Evolutionary conservation across 2,113 vertebrate genomes (phyloP), one percentile per base, ranked within the genome.

Genomic region (Malurus cyaneus): DNA sequence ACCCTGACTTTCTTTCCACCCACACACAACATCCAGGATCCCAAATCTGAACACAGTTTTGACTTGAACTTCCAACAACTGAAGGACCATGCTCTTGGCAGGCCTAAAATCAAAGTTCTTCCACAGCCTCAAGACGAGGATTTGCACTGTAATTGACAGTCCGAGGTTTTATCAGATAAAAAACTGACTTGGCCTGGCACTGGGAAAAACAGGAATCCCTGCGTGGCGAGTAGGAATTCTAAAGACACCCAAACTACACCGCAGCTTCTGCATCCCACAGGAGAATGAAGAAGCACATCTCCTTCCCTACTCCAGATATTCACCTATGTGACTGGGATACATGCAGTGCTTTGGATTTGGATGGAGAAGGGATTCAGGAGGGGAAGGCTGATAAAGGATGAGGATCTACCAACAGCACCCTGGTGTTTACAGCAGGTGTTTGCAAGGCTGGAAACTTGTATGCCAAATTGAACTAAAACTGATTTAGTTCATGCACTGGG

Each of bases 221-320:
- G 6, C 3, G 1, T 2, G 18, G 14, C 0, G 0, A 76, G 39
- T 2, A 26, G 18, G n/a, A 77, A 76, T 71, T 61, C 52, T 61
- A 52, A 93, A 86, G 32, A 49, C 25, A 21, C 29, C 31, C 66
- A 66, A 86, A 15, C 32, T 61, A 32, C 41, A 21, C 18, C 28
- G 34, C 54, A 81, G 21, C 25, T 78, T 86, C 54, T 24, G 14
- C 18, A 9, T 83, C 11, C 36, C 57, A 25, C 6, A 17, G 9
- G 6, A n/a, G 24, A 66, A 66, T 5, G 26, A 64, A 74, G 61
- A 1, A 64, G 42, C 7, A 39, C 3, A 6, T 26, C 44, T 6
- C 32, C 29, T 12, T 2, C 6, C 26, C 52, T 42, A 44, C 42
- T 59, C 62, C 28, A 71, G 20, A 31, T 11, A 8, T 77, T 59